Conservation (phyloP, 2,888 invertebrate species). For the Pimpla rufipes region DNA sequence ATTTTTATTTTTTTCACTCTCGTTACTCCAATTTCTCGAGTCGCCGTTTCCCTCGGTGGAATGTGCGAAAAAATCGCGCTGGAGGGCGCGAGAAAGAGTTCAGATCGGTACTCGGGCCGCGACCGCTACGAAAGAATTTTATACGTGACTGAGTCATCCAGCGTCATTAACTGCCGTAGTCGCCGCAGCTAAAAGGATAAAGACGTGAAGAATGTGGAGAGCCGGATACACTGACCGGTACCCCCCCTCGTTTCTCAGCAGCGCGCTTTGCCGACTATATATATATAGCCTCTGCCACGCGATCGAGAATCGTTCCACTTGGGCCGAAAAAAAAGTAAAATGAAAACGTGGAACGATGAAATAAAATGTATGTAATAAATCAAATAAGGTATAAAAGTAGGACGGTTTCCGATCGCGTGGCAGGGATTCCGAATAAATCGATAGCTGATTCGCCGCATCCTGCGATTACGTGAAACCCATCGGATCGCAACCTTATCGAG, state of each 20-base stretch:
- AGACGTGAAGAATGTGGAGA: slow-evolving; percentile 61
- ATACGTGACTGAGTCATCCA: slow-evolving; percentile 58
- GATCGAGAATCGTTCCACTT: too few relatives aligned
- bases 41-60: too few relatives aligned
- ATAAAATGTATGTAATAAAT: too few relatives aligned
- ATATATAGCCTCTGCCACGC: background rate
- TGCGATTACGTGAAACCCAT: slow-evolving; percentile 52
- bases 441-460: slow-evolving; percentile 50
- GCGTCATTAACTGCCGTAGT: slow-evolving; percentile 44
- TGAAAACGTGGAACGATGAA: background rate
- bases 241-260: too few relatives aligned
- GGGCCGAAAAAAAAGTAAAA: background rate
- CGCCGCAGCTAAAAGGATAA: slow-evolving; percentile 24
- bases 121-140: slow-evolving; percentile 48
- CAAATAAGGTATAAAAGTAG: background rate
- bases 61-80: too few relatives aligned
- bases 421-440: slow-evolving; percentile 47
- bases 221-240: slow-evolving; percentile 46
- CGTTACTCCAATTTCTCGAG: slow-evolving; percentile 47
- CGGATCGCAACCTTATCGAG: slow-evolving; percentile 10
- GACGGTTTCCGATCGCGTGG: slow-evolving; percentile 13
- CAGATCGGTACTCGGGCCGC: background rate
- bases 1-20: slow-evolving; percentile 43
- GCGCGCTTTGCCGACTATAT: background rate
- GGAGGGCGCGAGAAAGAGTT: background rate